Evolutionary conservation across 1,140 invertebrate species (phyloP), one percentile per base, ranked within the genome.

Genomic region (Hypsibius dujardini): DNA sequence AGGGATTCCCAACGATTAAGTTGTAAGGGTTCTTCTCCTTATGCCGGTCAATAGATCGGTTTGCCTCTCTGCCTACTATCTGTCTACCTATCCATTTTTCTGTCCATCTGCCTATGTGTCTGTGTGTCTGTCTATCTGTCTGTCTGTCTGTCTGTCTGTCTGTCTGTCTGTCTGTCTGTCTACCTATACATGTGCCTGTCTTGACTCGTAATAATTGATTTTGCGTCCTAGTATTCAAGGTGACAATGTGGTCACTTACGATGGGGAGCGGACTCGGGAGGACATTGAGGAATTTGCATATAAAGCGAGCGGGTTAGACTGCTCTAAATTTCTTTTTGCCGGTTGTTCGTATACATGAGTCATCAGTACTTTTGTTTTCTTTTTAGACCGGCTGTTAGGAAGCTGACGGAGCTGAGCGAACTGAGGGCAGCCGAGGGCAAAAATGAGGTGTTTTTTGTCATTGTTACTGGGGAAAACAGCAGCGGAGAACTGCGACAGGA

Each of bases 1-100:
- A 85, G 77, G 93, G 90, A 72, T 98, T 89, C 82, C 95, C 95
- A 45, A 98, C 94, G 12, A 92, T 98, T 69, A 87, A 96, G 83
- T 97, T 95, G 87, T 86, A 74, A 67, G 2, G 47, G 46, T 47
- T 69, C 2, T 28, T 28, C 28, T 28, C 28, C 28, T 28, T 28
- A 28, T 28, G 28, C 28, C 28, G 28, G 28, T 28, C 28, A 28
- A 28, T 28, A 28, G 28, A 28, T 74, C 42, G 59, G 46, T 71
- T 47, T 28, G 40, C 42, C 28, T 1, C 56, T 42, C 42, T 72
- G n/a, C 15, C 7, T 12, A 28, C 28, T 45, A 46, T n/a, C n/a
- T n/a, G n/a, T n/a, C n/a, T n/a, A n/a, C n/a, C n/a, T n/a, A n/a
- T 28, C 28, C 28, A 28, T 28, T 28, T 28, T 28, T 28, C 28